Percentiles rank a stretch among this genome's conserved stretches.
Evolutionary conservation across 2,888 invertebrate species (phyloP).

Genomic region (Oligia fasciuncula): DNA sequence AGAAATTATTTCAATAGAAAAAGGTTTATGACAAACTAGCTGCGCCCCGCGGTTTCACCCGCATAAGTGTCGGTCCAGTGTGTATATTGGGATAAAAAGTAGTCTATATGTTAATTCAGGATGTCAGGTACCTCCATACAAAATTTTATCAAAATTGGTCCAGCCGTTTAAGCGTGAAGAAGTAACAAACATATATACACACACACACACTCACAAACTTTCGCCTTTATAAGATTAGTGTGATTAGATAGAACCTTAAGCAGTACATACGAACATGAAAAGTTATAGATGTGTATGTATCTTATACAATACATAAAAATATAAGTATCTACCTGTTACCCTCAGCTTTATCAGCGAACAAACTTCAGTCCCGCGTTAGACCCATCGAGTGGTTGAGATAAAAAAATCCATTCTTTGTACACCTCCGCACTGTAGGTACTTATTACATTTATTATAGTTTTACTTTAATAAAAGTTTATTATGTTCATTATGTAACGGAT

Average conservation of each 20-base stretch:
- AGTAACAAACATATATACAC: too few species aligned
- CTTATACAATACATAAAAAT: not conserved
- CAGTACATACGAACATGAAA: not conserved
- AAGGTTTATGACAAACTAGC: not conserved
- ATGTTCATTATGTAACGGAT: not conserved
- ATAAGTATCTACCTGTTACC: not conserved
- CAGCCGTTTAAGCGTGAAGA: too few species aligned
- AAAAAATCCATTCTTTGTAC: not conserved
- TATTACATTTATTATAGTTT: not conserved
- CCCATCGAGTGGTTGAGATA: not conserved
- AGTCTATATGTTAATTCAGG: too few species aligned
- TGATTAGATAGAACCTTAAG: not conserved
- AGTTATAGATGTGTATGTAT: not conserved
- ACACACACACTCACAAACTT: too few species aligned
- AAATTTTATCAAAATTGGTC: too few species aligned
- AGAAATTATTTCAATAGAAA: conserved; percentile 1
- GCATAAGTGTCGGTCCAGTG: too few species aligned
- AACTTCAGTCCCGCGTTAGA: not conserved
- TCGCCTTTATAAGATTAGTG: too few species aligned
- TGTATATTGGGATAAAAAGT: too few species aligned
- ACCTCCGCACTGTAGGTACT: not conserved
- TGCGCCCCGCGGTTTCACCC: too few species aligned
- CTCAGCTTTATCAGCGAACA: not conserved
- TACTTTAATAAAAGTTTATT: not conserved
- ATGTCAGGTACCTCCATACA: too few species aligned